Conservation (phyloP, 2,797 vertebrate genomes). For the Micropoecilia bifurca region DNA sequence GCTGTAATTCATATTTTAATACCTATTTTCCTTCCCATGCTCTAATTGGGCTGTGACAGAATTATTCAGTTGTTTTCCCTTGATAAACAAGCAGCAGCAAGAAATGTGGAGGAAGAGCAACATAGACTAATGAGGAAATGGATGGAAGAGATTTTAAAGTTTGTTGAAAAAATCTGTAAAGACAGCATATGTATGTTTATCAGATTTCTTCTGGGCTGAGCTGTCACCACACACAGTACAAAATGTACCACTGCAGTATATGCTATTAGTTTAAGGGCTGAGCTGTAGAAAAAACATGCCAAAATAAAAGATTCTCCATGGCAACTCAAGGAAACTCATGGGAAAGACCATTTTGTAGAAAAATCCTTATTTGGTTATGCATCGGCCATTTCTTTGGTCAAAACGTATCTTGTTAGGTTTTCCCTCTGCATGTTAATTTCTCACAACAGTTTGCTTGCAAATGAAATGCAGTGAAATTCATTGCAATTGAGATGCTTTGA, state of each 20-base stretch:
- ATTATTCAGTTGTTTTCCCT: constrained; percentile 59
- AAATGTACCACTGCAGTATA: constrained; percentile 2
- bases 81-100: constrained; percentile 23
- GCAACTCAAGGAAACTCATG: constrained; percentile 12
- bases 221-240: background rate
- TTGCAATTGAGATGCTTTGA: background rate
- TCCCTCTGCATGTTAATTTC: constrained; percentile 13
- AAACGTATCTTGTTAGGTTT: constrained; percentile 15
- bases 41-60: constrained; percentile 63
- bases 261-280: constrained; percentile 2
- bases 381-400: constrained; percentile 13
- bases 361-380: constrained; percentile 4
- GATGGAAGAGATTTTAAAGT: constrained; percentile 17
- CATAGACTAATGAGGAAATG: constrained; percentile 4
- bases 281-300: constrained; percentile 12
- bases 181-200: background rate
- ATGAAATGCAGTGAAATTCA: background rate
- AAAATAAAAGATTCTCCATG: constrained; percentile 15
- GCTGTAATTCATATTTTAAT: constrained; percentile 55
- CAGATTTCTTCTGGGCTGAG: background rate
- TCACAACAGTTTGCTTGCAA: background rate
- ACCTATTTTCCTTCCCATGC: constrained; percentile 46
- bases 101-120: constrained; percentile 27
- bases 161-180: constrained; percentile 3
- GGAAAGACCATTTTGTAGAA: background rate